A percentile compares a stretch with the other conserved stretches of the same genome.
Conservation (phyloP, 2,797 vertebrate genomes). For the Picus viridis region DNA sequence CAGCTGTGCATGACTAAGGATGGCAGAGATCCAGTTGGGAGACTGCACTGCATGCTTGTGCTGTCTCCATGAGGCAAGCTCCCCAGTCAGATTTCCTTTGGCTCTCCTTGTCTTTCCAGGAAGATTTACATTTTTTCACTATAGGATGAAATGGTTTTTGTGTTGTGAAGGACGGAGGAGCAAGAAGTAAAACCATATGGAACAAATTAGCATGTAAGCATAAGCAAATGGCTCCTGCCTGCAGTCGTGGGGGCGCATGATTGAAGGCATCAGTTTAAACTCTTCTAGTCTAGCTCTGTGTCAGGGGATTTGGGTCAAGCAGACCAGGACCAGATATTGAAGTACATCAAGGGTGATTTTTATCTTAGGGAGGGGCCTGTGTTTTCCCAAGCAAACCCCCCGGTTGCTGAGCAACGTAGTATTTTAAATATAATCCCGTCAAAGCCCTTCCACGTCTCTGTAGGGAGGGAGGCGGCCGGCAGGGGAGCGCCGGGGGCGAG, state of each 20-base stretch:
- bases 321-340: not conserved
- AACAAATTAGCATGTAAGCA: not conserved
- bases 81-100: conserved; percentile 52
- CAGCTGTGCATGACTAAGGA: conserved; percentile 76
- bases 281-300: not conserved
- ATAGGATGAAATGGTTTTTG: conserved; percentile 1
- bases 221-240: not conserved
- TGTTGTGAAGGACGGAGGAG: not conserved
- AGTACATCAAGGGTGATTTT: not conserved
- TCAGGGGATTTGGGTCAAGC: not conserved
- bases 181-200: conserved; percentile 3
- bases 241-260: not conserved
- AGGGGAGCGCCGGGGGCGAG: not conserved
- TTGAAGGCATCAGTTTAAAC: not conserved
- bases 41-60: conserved; percentile 40
- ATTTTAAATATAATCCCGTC: not conserved
- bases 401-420: not conserved
- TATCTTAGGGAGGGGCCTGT: not conserved
- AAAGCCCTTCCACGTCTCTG: rapidly evolving
- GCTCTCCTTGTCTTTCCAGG: conserved; percentile 46
- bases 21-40: conserved; percentile 75
- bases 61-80: conserved; percentile 43
- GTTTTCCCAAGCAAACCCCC: not conserved
- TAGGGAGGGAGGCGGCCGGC: not conserved
- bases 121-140: conserved; percentile 48